Percentiles rank a stretch among this genome's conserved stretches.
phyloP scores from a whole-genome alignment of 2,888 invertebrate genomes.

The Ectobius pallidus region DNA sequence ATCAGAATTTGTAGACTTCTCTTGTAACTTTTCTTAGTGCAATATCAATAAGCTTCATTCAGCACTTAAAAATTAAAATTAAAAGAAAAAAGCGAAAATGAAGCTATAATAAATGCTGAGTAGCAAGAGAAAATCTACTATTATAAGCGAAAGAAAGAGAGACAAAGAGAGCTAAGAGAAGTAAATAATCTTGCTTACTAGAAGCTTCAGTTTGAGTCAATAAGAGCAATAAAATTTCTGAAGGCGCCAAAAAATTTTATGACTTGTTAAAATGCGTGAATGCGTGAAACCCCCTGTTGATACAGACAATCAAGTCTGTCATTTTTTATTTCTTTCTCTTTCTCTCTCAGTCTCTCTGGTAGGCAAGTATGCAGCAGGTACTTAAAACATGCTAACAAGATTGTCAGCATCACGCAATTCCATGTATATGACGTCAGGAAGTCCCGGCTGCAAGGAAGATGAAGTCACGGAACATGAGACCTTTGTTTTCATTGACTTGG shows the following conservation, averaged over 20 bases:
- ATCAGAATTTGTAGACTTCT: no score
- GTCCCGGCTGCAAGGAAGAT: background rate
- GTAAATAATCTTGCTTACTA: no score
- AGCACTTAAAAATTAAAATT: no score
- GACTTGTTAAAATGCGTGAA: background rate
- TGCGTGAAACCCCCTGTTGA: background rate
- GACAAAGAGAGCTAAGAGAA: no score
- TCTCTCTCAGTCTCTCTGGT: background rate
- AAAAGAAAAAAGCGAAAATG: no score
- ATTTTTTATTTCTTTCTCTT: no score
- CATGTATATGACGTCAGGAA: slow-evolving; percentile 19
- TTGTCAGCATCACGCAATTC: slow-evolving; percentile 21
- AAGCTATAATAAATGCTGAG: no score
- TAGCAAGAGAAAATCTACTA: no score
- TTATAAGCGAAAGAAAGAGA: no score
- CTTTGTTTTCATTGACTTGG: no score
- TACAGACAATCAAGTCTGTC: background rate
- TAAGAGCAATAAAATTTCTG: background rate
- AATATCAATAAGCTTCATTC: no score
- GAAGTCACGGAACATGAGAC: slow-evolving; percentile 7
- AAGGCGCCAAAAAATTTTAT: background rate
- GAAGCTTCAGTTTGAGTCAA: background rate
- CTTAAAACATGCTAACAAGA: slow-evolving; percentile 25
- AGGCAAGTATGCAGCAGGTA: slow-evolving; percentile 10
- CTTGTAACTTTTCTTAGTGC: no score